Percentiles rank a stretch among this genome's conserved stretches.
Evolutionary conservation across 2,888 invertebrate genomes (phyloP).

Genomic region (Diadromus collaris): DNA sequence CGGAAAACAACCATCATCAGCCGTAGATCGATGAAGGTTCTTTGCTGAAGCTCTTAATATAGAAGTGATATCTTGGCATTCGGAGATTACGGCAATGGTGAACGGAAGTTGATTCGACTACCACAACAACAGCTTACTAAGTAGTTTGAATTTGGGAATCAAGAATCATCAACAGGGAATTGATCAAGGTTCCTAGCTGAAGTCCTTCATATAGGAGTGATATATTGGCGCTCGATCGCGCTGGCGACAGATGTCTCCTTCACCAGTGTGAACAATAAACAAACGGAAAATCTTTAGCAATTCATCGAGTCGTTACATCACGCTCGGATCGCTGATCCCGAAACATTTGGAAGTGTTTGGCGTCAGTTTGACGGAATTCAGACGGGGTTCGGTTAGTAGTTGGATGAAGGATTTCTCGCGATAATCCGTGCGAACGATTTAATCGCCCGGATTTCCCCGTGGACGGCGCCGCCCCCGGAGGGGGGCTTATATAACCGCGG

Average conservation of each 20-base stretch:
- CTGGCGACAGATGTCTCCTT: background rate
- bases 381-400: slow-evolving; percentile 19
- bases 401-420: slow-evolving; percentile 59
- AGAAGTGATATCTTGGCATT: no score
- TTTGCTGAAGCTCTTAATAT: no score
- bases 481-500: slow-evolving; percentile 34
- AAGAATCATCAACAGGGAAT: background rate
- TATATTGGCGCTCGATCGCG: background rate
- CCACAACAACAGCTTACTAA: slow-evolving; percentile 14
- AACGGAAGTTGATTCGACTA: slow-evolving; percentile 7
- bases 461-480: slow-evolving; percentile 24
- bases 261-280: slow-evolving; percentile 11
- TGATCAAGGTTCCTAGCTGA: no score
- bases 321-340: background rate
- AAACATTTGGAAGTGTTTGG: slow-evolving; percentile 1
- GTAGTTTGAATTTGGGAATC: slow-evolving; percentile 30
- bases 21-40: background rate
- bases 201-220: background rate
- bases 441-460: slow-evolving; percentile 53
- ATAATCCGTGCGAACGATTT: slow-evolving; percentile 61
- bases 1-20: slow-evolving; percentile 2
- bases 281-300: slow-evolving; percentile 33
- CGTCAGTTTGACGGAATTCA: background rate
- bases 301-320: background rate
- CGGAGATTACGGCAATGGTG: no score